Conservation (phyloP, 2,113 vertebrate genomes). For the Carlito syrichta region DNA sequence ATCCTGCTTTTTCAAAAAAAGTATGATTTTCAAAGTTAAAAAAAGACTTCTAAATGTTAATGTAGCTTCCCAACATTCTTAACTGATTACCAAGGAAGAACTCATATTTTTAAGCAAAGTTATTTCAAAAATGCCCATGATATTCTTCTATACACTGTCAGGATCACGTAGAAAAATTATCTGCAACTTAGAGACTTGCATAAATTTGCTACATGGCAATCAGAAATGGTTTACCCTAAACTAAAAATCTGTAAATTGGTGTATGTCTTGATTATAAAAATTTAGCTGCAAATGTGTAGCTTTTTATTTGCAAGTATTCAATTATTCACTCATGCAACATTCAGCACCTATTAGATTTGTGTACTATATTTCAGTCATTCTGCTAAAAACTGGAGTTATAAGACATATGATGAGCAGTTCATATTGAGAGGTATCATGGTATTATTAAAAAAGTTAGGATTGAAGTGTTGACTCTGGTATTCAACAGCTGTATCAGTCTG, state of each 20-base stretch:
- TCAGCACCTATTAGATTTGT: neutral
- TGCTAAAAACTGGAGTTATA: neutral
- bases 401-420: neutral
- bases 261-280: neutral
- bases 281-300: neutral
- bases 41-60: neutral
- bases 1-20: no score
- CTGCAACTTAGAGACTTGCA: neutral
- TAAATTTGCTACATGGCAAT: neutral
- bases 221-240: neutral
- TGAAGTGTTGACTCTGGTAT: neutral
- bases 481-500: neutral
- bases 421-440: neutral
- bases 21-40: no score
- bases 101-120: neutral
- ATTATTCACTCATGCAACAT: neutral
- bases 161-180: neutral
- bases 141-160: neutral
- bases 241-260: neutral
- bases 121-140: neutral
- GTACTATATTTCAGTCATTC: neutral
- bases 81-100: neutral
- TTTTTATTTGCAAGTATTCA: neutral
- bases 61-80: neutral
- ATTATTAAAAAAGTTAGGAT: neutral